Conservation (phyloP, 2,113 vertebrate species). For the Loxodonta africana region DNA sequence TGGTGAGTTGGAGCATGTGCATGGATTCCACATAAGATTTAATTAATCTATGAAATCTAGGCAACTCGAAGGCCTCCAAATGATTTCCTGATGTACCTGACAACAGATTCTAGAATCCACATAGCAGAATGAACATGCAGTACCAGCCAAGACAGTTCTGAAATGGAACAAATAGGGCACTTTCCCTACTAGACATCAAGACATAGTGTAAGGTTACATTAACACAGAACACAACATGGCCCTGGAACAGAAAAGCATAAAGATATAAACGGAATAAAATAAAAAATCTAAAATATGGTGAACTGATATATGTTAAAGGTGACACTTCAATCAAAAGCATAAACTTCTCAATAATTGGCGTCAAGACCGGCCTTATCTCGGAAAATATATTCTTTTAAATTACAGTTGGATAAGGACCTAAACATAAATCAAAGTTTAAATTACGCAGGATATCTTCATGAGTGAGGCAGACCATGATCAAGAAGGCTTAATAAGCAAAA, state of each 20-base stretch:
- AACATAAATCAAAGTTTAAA: neutral
- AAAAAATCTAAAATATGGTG: neutral
- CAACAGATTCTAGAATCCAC: neutral
- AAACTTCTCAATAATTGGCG: neutral
- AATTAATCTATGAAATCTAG: neutral
- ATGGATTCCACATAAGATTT: neutral
- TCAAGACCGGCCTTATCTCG: neutral
- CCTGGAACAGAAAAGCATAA: neutral
- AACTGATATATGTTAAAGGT: neutral
- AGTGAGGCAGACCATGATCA: neutral
- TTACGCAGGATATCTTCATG: neutral
- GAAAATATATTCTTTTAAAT: neutral
- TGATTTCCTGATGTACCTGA: neutral
- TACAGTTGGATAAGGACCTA: neutral
- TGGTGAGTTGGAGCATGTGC: neutral
- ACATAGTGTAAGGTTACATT: neutral
- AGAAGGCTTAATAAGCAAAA: neutral
- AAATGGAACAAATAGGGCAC: neutral
- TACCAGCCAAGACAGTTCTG: neutral
- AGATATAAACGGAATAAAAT: neutral
- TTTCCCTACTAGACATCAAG: neutral
- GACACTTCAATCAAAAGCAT: neutral
- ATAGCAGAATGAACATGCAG: neutral
- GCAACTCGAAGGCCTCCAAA: neutral
- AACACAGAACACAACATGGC: neutral